Evolutionary conservation across 1,140 invertebrate species (phyloP), one percentile per base, ranked within the genome.

Genomic region (Oedothorax gibbosus): DNA sequence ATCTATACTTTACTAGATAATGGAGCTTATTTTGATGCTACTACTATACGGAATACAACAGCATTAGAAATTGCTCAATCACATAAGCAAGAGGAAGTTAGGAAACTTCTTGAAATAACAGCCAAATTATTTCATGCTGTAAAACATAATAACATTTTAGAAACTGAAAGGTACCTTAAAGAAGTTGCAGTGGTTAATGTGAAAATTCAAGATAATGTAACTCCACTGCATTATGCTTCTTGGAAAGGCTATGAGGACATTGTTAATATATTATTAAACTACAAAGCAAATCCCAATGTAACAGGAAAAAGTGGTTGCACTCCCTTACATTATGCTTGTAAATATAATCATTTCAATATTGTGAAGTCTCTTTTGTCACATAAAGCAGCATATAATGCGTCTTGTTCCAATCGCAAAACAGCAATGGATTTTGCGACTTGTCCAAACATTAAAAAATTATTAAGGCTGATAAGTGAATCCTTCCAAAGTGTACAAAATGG

Each of bases 301-400:
- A 15, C 21, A 5, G 54, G 73, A 12, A 76, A 62, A n/a, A 21
- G 53, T n/a, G 56, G 20, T 15, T 76, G 5, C 21, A 75, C 57
- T 21, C 81, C 73, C 21, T 18, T 75, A 18, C 81, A 84, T 64
- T 84, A 76, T 75, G 81, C 81, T 75, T 53, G 56, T 14, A 84
- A 84, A 35, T 75, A 53, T 65, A 51, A 49, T 35, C 57, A 75
- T 75, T 54, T 84, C 18, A 35, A 56, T 14, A 35, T 75, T 20
- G 81, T 84, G 10, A 68, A 54, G 11, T 12, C n/a, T 21, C 49
- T 84, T 15, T 35, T 77, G 15, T 18, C 20, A n/a, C 2, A 75
- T 54, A 71, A 66, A 14, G 78, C 51, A 35, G 56, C n/a, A 51
- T 81, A 56, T 20, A 71, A 81, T 69, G 53, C 57, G 14, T 1